Conservation (phyloP, 2,797 vertebrate genomes). For the Sciurus carolinensis region DNA sequence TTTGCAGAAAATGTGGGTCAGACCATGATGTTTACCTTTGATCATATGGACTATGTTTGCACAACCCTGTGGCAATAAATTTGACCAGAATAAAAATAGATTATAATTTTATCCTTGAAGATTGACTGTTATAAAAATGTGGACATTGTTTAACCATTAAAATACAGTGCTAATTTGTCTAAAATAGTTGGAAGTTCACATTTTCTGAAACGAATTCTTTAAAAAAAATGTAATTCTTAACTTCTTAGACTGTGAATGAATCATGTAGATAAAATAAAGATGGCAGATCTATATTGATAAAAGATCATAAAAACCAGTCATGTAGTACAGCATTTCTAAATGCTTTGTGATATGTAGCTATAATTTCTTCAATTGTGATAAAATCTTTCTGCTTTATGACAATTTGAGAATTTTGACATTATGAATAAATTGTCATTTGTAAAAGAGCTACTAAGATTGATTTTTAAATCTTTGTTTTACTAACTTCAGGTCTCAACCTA, state of each 20-base stretch:
- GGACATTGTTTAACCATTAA: constrained; percentile 25
- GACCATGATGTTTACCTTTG: constrained; percentile 38
- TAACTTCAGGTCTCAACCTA: not conserved
- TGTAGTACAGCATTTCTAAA: constrained; percentile 52
- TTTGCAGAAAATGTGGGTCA: constrained; percentile 74
- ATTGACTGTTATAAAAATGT: constrained; percentile 52
- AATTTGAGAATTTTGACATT: constrained; percentile 45
- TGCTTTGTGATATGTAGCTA: constrained; percentile 53
- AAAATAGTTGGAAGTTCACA: constrained; percentile 23
- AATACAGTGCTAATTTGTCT: constrained; percentile 46
- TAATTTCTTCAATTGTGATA: constrained; percentile 52
- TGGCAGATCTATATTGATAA: constrained; percentile 7
- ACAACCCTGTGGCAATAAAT: constrained; percentile 78
- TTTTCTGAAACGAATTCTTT: constrained; percentile 54
- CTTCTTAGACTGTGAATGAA: constrained; percentile 54
- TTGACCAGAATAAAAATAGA: constrained; percentile 81
- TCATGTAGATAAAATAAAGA: constrained; percentile 52
- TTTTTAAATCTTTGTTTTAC: constrained; percentile 47
- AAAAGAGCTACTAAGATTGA: constrained; percentile 11
- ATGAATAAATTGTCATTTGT: constrained; percentile 25
- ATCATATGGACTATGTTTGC: constrained; percentile 38
- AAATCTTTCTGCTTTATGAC: constrained; percentile 51
- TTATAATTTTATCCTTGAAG: constrained; percentile 67
- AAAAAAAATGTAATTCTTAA: constrained; percentile 54
- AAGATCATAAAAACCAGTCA: constrained; percentile 44